Base-by-base conservation (phyloP, 2,888 invertebrate genomes). In the Bhutanitis thaidina region DNA sequence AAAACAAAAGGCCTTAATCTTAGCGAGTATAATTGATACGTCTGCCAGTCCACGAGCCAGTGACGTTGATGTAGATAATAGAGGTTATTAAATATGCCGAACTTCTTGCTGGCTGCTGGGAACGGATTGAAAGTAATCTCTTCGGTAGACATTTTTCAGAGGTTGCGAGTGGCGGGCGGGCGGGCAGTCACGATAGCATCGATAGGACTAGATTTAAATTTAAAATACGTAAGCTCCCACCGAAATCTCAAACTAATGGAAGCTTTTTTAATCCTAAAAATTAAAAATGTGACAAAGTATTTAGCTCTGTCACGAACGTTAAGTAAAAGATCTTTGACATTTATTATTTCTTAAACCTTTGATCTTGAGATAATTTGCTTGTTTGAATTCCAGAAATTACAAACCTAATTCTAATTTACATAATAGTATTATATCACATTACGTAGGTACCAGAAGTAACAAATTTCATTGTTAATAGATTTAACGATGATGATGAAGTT, bases 61-160 rank as follows among this genome's bases (percentile, higher is more conserved):
- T 32, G 60, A 69, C 64, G 68, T 60, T 71, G 73, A 74, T 69
- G 73, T 71, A 77, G 77, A 82, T 80, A 81, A 82, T 74, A 72
- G 74, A 76, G 60, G 71, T 80, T 78, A 77, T 81, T 78, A 78
- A 79, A 79, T 74, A 74, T 81, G 80, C 80, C 81, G 74, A 83
- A 80, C 77, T 74, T 75, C 69, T 71, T 60, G 59, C 65, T 59
- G 68, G 61, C 62, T 57, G 50, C 59, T 47, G 64, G 57, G 70
- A 78, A 80, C 71, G 77, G 79, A 82, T 83, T 79, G 77, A 68
- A 72, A 72, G 71, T 81, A 83, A 80, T 80, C 78, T 76, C 74
- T 74, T 71, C 62, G 60, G 72, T 62, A 76, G 78, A 74, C 70
- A 78, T 75, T 77, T 80, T 77, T 76, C 71, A 73, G 66, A 73